Conservation (phyloP, 2,888 invertebrate species). For the Kryphioiulus occultus region DNA sequence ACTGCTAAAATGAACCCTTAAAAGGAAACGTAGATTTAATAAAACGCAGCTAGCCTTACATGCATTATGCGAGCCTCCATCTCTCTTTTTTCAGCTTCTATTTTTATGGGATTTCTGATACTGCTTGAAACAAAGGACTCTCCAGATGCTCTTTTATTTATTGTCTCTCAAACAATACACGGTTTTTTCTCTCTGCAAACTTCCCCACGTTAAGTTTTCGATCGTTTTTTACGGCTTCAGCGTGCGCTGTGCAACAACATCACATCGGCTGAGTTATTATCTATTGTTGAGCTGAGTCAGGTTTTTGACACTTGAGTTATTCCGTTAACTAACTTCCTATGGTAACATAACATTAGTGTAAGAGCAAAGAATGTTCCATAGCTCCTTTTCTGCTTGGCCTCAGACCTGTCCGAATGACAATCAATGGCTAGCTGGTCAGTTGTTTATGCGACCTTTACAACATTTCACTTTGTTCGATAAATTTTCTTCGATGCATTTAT, state of each 20-base stretch:
- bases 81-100: not conserved
- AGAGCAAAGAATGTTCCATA: not conserved
- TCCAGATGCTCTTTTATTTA: not conserved
- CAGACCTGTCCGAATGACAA: not conserved
- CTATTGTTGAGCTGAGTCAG: not conserved
- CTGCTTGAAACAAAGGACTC: constrained; percentile 5
- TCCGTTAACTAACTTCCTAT: not conserved
- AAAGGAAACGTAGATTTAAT: not conserved
- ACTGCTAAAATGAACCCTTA: too few species aligned
- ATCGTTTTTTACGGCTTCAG: not conserved
- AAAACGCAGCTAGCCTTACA: not conserved
- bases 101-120: not conserved
- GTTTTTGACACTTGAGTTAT: not conserved
- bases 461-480: not conserved
- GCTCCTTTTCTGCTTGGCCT: not conserved
- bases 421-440: not conserved
- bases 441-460: not conserved
- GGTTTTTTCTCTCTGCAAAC: not conserved
- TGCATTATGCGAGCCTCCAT: not conserved
- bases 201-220: not conserved
- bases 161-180: not conserved
- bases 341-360: too few species aligned
- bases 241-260: not conserved
- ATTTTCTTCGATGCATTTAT: not conserved
- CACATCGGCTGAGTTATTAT: not conserved